Evolutionary conservation across 2,113 vertebrate genomes (phyloP).

Genomic region (Paramormyrops kingsleyae): DNA sequence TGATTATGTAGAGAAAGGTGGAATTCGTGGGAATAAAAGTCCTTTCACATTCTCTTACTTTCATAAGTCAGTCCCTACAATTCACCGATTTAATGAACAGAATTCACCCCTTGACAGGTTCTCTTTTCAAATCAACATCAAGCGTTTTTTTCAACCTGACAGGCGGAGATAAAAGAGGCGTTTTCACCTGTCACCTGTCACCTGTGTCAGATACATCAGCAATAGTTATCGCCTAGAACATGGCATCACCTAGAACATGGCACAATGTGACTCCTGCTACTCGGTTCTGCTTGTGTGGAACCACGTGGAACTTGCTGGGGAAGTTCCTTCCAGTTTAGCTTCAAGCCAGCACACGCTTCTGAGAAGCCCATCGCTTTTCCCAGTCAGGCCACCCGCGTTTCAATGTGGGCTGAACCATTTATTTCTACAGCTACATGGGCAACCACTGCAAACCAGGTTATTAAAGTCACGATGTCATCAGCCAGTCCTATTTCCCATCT

Average conservation of each 20-base stretch:
- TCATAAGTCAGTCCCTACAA: background rate
- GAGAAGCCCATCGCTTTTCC: background rate
- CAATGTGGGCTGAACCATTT: background rate
- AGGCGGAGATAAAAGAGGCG: background rate
- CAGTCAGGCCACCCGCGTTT: background rate
- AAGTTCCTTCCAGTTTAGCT: background rate
- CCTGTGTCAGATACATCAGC: background rate
- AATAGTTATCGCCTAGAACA: background rate
- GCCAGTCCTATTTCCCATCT: background rate
- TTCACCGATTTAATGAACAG: background rate
- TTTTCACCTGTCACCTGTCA: background rate
- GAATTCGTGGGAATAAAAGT: background rate
- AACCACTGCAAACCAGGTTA: background rate
- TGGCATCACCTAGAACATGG: background rate
- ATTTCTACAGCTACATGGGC: background rate
- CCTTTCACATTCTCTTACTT: background rate
- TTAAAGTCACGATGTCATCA: background rate
- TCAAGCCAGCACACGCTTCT: background rate
- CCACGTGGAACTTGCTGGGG: background rate
- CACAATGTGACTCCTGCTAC: background rate
- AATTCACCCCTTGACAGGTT: background rate
- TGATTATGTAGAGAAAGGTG: background rate
- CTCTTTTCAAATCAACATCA: background rate
- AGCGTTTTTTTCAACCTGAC: background rate
- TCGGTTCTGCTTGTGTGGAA: background rate